Evolutionary conservation across 2,113 vertebrate species (phyloP).

Genomic region (Heterocephalus glaber): DNA sequence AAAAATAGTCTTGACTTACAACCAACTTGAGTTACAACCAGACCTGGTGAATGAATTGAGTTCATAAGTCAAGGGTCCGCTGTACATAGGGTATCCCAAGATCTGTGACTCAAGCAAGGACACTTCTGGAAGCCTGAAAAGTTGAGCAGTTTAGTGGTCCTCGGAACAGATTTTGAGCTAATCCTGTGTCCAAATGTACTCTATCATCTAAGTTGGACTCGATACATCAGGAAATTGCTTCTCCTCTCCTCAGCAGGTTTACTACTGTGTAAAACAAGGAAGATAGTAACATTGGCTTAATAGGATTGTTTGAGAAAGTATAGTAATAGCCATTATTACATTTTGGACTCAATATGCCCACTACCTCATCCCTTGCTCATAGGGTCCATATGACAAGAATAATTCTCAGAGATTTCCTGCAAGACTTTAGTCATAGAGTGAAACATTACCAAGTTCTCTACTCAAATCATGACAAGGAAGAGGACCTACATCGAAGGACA

Average conservation of each 20-base stretch:
- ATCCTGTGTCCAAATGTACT: neutral
- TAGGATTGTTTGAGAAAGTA: neutral
- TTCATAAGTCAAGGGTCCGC: too few relatives aligned
- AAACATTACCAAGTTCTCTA: neutral
- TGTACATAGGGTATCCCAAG: neutral
- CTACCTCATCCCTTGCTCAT: neutral
- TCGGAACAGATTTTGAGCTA: neutral
- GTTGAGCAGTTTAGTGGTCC: accelerated
- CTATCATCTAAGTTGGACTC: neutral
- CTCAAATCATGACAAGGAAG: neutral
- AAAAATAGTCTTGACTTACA: too few relatives aligned
- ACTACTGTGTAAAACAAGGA: neutral
- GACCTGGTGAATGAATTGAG: too few relatives aligned
- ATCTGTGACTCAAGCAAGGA: neutral
- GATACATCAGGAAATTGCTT: neutral
- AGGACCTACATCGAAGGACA: neutral
- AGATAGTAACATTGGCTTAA: neutral
- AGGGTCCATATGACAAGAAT: neutral
- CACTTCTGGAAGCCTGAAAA: neutral
- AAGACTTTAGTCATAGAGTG: neutral
- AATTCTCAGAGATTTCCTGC: neutral
- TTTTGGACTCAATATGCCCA: neutral
- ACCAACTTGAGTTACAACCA: too few relatives aligned
- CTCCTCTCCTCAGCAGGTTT: neutral
- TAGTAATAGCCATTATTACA: neutral